Base-by-base conservation (phyloP, 1,140 invertebrate genomes). In the Aphelenchoides fujianensis region DNA sequence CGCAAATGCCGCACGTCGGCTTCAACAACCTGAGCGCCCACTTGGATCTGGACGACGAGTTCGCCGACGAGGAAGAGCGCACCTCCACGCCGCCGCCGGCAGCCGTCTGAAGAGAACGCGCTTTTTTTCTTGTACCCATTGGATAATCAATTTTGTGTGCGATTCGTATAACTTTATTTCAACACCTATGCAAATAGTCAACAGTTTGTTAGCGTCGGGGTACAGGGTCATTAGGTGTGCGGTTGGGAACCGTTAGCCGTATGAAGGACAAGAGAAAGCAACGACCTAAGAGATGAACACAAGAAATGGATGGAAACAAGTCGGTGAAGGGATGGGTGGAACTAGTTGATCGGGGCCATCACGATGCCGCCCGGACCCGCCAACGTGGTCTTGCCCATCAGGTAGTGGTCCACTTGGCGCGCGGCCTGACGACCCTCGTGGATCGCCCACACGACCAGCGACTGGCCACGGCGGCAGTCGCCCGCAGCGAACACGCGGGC, bases 391-490 rank as follows among this genome's bases (percentile, higher is more conserved):
- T 87, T 85, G 0, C 91, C 92, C 83, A 90, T 90, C 3, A 98
- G 88, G 85, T 90, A 92, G 48, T 90, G 86, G 85, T 99, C 96
- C 2, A 98, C 90, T 82, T 95, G 91, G 53, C 94, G 88, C 7
- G 96, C 96, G 1, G 94, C 94, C 87, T 97, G 94, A 37, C 96
- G 88, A 36, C 96, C 96, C 87, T 99, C 96, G 1, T 91, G 89
- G 69, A 99, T 98, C 2, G 95, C 96, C 92, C 95, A 97, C 1
- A 99, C 96, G 0, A 99, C 94, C 28, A 98, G 86, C 0, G 94
- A 97, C 84, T 98, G 96, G 16, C 96, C 96, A 77, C 95, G 89
- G 31, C 95, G 90, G 86, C 95, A 98, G 89, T 98, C 95, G 86
- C 95, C 96, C 75, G 95, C 95, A 61, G 95, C 94, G 87, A 94